These are phyloP conservation scores for Drosophila saltans DNA, from an alignment of 1,140 invertebrate species.

Conservation along the genomic window DNA sequence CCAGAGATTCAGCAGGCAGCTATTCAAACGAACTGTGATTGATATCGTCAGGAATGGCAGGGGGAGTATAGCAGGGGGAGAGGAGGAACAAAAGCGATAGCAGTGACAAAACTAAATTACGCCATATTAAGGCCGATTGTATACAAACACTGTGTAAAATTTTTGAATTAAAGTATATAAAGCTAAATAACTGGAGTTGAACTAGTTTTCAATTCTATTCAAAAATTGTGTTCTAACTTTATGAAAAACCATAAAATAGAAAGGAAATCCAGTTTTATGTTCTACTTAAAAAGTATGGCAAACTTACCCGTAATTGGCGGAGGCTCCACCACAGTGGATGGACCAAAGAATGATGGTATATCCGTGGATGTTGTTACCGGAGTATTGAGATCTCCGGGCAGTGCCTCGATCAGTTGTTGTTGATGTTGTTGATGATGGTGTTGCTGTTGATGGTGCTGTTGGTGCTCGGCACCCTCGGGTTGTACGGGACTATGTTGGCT, in stretches of 20 bases:
- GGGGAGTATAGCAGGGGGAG: neutral
- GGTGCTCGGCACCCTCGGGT: conserved; percentile 21
- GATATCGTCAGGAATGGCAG: conserved; percentile 50
- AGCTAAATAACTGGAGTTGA: neutral
- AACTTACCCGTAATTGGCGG: conserved; percentile 93
- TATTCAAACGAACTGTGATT: conserved; percentile 75
- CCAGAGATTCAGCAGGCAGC: conserved; percentile 53
- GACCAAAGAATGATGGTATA: conserved; percentile 90
- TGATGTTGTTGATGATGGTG: conserved; percentile 40
- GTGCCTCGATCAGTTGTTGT: conserved; percentile 84
- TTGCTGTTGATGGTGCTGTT: conserved; percentile 39
- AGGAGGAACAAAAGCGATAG: conserved; percentile 3
- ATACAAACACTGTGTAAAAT: too few species aligned
- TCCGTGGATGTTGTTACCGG: conserved; percentile 91
- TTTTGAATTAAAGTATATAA: too few species aligned
- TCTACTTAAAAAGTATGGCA: neutral
- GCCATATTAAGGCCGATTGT: neutral
- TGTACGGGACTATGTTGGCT: conserved; percentile 62
- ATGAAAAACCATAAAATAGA: too few species aligned
- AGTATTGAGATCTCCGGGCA: conserved; percentile 89
- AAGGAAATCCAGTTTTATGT: too few species aligned
- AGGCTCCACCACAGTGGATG: conserved; percentile 91
- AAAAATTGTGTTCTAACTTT: too few species aligned
- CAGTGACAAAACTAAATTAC: neutral
- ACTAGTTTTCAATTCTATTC: neutral